Conservation (phyloP, 2,113 vertebrate genomes). For the Albula goreensis region DNA sequence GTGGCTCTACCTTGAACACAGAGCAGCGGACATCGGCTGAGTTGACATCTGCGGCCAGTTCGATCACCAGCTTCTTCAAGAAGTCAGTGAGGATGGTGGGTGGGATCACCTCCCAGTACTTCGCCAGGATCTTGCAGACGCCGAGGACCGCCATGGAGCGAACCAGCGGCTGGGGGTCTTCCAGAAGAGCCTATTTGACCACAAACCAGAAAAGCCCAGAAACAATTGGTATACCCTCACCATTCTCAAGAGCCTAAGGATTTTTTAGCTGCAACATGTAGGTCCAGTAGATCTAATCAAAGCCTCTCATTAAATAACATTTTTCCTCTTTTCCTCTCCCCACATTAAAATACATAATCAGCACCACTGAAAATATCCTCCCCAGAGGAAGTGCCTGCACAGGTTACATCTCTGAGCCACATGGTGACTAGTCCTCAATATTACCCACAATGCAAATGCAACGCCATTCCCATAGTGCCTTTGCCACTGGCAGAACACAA, state of each 20-base stretch:
- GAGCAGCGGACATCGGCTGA: slow-evolving; percentile 89
- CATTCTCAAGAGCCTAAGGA: neutral
- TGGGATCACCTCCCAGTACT: slow-evolving; percentile 94
- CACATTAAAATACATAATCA: too few relatives aligned
- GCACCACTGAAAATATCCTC: too few relatives aligned
- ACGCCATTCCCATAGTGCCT: too few relatives aligned
- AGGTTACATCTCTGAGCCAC: too few relatives aligned
- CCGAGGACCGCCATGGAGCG: slow-evolving; percentile 84
- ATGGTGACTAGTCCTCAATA: too few relatives aligned
- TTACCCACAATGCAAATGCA: too few relatives aligned
- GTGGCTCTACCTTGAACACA: slow-evolving; percentile 83
- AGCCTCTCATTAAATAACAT: too few relatives aligned
- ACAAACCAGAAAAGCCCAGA: neutral
- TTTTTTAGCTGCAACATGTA: too few relatives aligned
- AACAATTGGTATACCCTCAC: neutral
- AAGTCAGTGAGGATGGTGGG: slow-evolving; percentile 79
- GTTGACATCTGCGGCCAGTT: slow-evolving; percentile 76
- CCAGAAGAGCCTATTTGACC: slow-evolving; percentile 75
- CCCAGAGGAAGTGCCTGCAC: too few relatives aligned
- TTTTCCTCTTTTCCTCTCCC: too few relatives aligned
- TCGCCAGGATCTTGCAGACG: slow-evolving; percentile 82
- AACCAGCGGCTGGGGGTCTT: slow-evolving; percentile 84
- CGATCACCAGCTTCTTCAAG: slow-evolving; percentile 78
- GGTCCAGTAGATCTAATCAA: too few relatives aligned
- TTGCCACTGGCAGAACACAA: too few relatives aligned